Conservation (phyloP, 2,113 vertebrate genomes). For the Leucoraja erinaceus region DNA sequence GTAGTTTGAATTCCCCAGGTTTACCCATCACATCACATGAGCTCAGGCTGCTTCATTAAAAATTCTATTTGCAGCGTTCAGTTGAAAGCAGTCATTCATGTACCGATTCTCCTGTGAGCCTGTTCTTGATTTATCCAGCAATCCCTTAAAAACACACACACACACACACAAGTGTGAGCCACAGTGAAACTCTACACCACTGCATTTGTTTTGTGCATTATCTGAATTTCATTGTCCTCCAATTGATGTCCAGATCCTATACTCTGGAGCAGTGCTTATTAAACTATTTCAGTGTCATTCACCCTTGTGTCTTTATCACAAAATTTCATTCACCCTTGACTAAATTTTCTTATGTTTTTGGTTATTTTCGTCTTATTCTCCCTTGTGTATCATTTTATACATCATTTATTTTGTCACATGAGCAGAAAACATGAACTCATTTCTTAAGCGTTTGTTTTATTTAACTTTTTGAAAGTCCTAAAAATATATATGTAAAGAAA, state of each 20-base stretch:
- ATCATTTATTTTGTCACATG: too few relatives aligned
- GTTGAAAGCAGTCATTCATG: neutral
- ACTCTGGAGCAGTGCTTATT: neutral
- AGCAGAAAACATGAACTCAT: too few relatives aligned
- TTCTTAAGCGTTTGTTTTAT: too few relatives aligned
- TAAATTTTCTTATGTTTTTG: too few relatives aligned
- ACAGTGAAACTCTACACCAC: neutral
- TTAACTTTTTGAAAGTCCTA: too few relatives aligned
- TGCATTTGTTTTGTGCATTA: neutral
- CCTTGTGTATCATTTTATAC: too few relatives aligned
- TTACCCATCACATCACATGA: neutral
- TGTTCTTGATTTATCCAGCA: neutral
- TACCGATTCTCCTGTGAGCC: neutral
- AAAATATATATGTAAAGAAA: too few relatives aligned
- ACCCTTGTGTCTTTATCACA: too few relatives aligned
- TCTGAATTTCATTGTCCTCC: neutral
- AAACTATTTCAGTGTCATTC: too few relatives aligned
- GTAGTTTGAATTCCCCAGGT: neutral
- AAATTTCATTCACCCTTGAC: too few relatives aligned
- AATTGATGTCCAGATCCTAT: neutral
- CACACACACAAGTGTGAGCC: neutral
- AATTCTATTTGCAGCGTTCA: neutral
- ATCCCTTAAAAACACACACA: neutral
- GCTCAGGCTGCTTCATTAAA: neutral
- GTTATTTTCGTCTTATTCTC: too few relatives aligned